Evolutionary conservation across 2,113 vertebrate species (phyloP).

Genomic region (Chamaetylas fuelleborni): DNA sequence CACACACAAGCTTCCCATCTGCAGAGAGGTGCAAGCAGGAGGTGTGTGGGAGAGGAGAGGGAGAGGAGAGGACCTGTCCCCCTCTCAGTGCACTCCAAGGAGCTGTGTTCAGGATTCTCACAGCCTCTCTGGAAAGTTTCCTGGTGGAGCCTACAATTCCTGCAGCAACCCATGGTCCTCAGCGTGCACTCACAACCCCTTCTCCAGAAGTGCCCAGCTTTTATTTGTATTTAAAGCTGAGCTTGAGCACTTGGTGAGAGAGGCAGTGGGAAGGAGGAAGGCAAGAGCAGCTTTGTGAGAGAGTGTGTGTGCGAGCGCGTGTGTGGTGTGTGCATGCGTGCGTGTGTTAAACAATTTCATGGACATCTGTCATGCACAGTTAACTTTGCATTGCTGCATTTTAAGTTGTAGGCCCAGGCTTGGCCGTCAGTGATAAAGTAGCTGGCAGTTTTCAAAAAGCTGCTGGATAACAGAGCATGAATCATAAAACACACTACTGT

Average conservation of each 20-base stretch:
- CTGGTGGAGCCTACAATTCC: background rate
- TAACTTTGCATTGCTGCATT: conserved; percentile 90
- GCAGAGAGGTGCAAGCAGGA: background rate
- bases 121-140: background rate
- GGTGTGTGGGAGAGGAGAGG: background rate
- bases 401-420: conserved; percentile 80
- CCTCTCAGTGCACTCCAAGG: background rate
- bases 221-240: conserved; percentile 63
- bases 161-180: background rate
- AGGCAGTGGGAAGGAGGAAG: background rate
- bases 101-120: background rate
- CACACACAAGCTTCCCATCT: background rate
- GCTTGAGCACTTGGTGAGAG: background rate
- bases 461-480: conserved; percentile 83
- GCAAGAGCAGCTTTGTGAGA: conserved; percentile 64
- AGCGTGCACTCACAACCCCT: background rate
- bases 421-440: conserved; percentile 83
- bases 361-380: conserved; percentile 95
- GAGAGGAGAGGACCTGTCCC: background rate
- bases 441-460: conserved; percentile 84
- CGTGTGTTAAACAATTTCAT: conserved; percentile 94
- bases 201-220: background rate
- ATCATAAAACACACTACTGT: conserved; percentile 88
- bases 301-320: conserved; percentile 12
- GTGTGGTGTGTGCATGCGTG: conserved; percentile 61